Conservation (phyloP, 2,888 invertebrate species). For the Mimumesa dahlbomi region DNA sequence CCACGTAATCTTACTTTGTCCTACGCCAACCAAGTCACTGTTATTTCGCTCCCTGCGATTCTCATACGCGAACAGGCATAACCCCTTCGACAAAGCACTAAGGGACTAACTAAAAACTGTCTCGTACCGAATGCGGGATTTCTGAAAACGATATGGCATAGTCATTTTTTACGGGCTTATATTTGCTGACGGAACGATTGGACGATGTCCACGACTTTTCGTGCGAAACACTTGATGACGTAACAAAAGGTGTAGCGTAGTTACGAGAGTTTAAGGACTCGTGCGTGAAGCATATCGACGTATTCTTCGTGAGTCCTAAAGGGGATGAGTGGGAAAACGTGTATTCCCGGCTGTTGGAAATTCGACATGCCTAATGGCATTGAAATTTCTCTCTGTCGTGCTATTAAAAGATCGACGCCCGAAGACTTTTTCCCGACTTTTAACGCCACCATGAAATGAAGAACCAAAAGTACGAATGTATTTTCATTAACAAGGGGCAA, state of each 20-base stretch:
- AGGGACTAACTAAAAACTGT: no score
- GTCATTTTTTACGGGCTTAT: no score
- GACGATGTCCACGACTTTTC: no score
- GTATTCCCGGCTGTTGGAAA: slow-evolving; percentile 17
- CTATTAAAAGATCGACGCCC: slow-evolving; percentile 28
- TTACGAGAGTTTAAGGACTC: no score
- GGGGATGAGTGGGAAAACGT: slow-evolving; percentile 6
- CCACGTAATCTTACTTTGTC: slow-evolving; percentile 52
- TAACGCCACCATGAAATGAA: slow-evolving; percentile 20
- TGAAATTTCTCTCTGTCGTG: slow-evolving; percentile 26
- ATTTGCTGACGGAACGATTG: no score
- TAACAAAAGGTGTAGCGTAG: no score
- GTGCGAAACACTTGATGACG: no score
- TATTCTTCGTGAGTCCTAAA: no score
- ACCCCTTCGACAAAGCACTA: no score
- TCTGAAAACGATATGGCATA: no score
- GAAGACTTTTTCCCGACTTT: slow-evolving; percentile 33
- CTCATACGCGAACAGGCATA: slow-evolving; percentile 7
- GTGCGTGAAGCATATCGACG: no score
- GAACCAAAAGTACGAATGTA: neutral
- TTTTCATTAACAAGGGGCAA: slow-evolving; percentile 34
- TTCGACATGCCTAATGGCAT: slow-evolving; percentile 8
- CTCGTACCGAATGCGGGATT: neutral
- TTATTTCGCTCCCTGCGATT: slow-evolving; percentile 57
- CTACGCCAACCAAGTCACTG: slow-evolving; percentile 29